These are phyloP conservation scores for Luscinia luscinia DNA, from an alignment of 2,797 vertebrate species.

Conservation along the genomic window DNA sequence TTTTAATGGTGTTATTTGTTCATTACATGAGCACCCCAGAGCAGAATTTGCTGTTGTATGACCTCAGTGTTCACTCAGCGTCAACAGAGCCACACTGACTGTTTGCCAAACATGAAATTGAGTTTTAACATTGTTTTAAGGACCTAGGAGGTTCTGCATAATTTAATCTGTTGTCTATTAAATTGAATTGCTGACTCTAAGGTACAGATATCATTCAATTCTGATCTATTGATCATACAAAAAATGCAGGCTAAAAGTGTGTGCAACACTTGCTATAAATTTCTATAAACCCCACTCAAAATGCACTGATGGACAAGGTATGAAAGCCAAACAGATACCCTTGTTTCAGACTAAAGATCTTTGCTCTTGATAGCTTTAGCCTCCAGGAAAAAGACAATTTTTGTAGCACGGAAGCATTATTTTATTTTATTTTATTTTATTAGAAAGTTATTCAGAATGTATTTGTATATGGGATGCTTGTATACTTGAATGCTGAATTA, in stretches of 20 bases:
- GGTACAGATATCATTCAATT: constrained; percentile 34
- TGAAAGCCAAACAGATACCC: not conserved
- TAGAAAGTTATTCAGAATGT: not conserved
- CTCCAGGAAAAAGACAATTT: not conserved
- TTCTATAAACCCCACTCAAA: constrained; percentile 15
- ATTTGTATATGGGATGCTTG: not conserved
- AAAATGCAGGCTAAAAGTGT: constrained; percentile 19
- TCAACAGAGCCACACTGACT: constrained; percentile 37
- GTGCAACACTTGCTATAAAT: constrained; percentile 16
- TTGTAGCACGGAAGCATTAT: not conserved
- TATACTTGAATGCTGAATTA: not conserved
- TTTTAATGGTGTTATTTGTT: constrained; percentile 10
- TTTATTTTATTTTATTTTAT: not conserved
- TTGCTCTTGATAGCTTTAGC: not conserved
- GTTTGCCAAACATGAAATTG: constrained; percentile 73
- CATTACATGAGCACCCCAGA: not conserved
- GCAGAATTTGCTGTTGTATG: constrained; percentile 32
- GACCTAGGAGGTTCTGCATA: constrained; percentile 61
- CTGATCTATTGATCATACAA: constrained; percentile 41
- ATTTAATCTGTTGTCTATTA: constrained; percentile 64
- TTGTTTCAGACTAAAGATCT: constrained; percentile 1
- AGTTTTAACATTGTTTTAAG: constrained; percentile 76
- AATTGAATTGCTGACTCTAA: constrained; percentile 52
- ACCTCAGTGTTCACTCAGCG: constrained; percentile 60
- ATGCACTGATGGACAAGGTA: not conserved